Base-by-base conservation (phyloP, 1,140 invertebrate genomes). In the Cydia amplana region DNA sequence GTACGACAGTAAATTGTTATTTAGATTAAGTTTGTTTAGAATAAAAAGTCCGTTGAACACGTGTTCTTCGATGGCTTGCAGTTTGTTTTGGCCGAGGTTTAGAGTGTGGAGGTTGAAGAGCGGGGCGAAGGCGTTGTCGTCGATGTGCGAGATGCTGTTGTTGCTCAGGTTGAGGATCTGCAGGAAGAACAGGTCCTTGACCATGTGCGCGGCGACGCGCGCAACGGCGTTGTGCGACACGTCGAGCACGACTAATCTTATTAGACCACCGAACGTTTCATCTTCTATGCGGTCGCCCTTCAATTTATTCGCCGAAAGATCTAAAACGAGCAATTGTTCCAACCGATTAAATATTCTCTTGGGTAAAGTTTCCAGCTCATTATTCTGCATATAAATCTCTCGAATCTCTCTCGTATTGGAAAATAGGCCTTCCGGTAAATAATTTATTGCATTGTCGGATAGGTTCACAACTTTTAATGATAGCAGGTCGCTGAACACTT, bases 81-180 rank as follows among this genome's bases (percentile, higher is more conserved):
- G 89, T 78, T 95, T 95, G 90, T 98, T 98, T 83, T 96, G 95
- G 49, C 95, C 96, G 60, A 98, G 90, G 74, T 96, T 95, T 16
- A 98, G 91, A 1, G 96, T 97, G 83, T 97, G 96, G 75, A 98
- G 93, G 91, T 97, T 97, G 86, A 96, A 97, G 85, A 97, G 94
- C 6, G 96, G 95, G 49, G 95, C 93, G 90, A 98, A 97, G 4
- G 96, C 95, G 77, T 97, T 95, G 9, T 96, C 95, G 40, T 96
- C 95, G 74, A 98, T 95, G 67, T 93, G 94, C 51, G 95, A 95
- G 75, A 98, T 95, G 72, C 95, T 94, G 85, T 98, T 98, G 87
- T 97, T 95, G 82, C 95, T 95, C 76, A 98, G 91, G 85, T 96
- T 96, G 14, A 98, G 93, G 79, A 97, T 96, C 92, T 98, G 96